Conservation (phyloP, 2,888 invertebrate genomes). For the Volucella inflata region DNA sequence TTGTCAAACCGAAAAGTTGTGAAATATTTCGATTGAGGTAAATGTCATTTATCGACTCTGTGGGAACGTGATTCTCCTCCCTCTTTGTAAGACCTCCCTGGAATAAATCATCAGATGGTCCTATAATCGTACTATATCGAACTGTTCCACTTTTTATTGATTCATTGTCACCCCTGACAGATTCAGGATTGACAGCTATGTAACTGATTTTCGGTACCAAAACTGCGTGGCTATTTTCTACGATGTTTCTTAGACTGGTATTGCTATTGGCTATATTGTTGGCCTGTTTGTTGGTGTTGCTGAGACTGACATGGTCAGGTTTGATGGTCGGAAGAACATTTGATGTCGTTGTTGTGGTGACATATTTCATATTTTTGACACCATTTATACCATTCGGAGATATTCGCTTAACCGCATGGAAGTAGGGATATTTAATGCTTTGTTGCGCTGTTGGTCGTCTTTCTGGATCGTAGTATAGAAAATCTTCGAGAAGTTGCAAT, state of each 20-base stretch:
- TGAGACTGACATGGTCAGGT: conserved; percentile 75
- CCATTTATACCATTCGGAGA: conserved; percentile 79
- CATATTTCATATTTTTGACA: conserved; percentile 59
- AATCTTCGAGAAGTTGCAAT: conserved; percentile 91
- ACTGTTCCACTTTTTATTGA: conserved; percentile 77
- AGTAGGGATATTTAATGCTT: conserved; percentile 88
- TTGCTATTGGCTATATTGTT: conserved; percentile 67
- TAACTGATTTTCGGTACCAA: conserved; percentile 79
- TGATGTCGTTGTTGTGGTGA: conserved; percentile 55
- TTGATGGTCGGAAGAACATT: conserved; percentile 81
- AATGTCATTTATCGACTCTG: conserved; percentile 82
- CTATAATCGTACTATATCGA: conserved; percentile 77
- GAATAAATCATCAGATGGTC: conserved; percentile 77
- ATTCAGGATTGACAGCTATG: conserved; percentile 78
- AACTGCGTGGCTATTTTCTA: conserved; percentile 69
- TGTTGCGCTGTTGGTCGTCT: conserved; percentile 96
- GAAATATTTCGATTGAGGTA: conserved; percentile 82
- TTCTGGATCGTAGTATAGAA: conserved; percentile 96
- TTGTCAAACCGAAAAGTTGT: conserved; percentile 80
- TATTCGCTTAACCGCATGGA: conserved; percentile 82
- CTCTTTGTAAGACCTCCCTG: conserved; percentile 73
- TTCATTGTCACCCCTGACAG: conserved; percentile 65
- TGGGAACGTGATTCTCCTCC: conserved; percentile 76
- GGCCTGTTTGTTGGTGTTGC: conserved; percentile 73
- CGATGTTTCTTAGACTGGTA: conserved; percentile 69